Base-by-base conservation (phyloP, 1,140 invertebrate species). In the Bombus haemorrhoidalis region DNA sequence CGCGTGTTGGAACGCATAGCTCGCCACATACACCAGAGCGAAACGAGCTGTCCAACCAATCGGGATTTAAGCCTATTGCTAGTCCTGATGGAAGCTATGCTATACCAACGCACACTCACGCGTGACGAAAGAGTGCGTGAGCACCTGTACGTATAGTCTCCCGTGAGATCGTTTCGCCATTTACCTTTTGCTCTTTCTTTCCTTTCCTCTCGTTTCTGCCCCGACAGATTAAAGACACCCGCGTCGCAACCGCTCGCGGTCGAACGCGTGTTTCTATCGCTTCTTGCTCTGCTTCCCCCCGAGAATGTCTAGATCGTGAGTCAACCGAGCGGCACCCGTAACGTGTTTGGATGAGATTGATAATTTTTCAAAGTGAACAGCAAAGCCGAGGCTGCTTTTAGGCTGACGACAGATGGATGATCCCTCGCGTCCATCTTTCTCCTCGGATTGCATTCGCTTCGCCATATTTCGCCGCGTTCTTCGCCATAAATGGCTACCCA, bases 21-120 rank as follows among this genome's bases (percentile, higher is more conserved):
- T 39, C 37, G 72, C 15, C 66, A 47, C 85, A 32, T 72, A 86
- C 83, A 89, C 85, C 68, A 89, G 53, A 74, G 69, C 47, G 79
- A 87, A 91, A 91, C 91, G 89, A 92, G 90, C 91, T 92, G 91
- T 92, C 91, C 91, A 80, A 93, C 94, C 94, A 95, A 95, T 94
- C 94, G 93, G 92, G 91, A 94, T 93, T 93, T 94, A 91, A 92
- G 92, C 91, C 92, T 91, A 93, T 92, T 89, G 91, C 90, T 62
- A 83, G 86, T 78, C 91, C 77, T 92, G 93, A 94, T 93, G 91
- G 90, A 92, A 91, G 88, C 87, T 88, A 76, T 72, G 85, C 86
- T 85, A n/a, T 79, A 43, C 28, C 72, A 25, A 74, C 85, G 57
- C 84, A 87, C 78, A 78, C 59, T 28, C 34, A 4, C 25, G 25